These are phyloP conservation scores for Panthera uncia DNA, from an alignment of 2,113 vertebrate species.

Conservation along the genomic window DNA sequence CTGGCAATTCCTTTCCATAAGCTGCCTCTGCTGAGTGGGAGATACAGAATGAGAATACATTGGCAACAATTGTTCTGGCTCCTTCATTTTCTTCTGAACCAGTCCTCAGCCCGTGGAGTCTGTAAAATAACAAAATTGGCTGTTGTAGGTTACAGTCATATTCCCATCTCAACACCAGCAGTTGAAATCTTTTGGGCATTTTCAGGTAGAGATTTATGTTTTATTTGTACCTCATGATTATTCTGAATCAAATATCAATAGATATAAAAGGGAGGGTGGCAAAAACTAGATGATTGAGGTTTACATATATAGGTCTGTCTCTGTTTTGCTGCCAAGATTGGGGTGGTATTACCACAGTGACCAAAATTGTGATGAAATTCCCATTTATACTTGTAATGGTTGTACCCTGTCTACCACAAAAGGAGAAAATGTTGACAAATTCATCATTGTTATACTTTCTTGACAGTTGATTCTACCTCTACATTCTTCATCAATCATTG, in stretches of 20 bases:
- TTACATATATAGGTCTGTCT: background rate
- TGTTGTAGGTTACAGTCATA: background rate
- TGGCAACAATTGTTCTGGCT: background rate
- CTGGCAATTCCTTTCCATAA: background rate
- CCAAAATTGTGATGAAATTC: conserved; percentile 78
- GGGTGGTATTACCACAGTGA: conserved; percentile 75
- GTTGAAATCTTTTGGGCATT: conserved; percentile 36
- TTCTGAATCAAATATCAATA: conserved; percentile 48
- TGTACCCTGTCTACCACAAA: conserved; percentile 64
- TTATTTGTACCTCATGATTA: background rate
- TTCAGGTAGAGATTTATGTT: background rate
- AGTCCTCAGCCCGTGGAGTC: background rate
- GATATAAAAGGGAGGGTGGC: background rate
- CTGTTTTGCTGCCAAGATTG: conserved; percentile 41
- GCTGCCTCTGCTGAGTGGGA: background rate
- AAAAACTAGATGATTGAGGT: conserved; percentile 60
- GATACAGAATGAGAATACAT: background rate
- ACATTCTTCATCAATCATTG: conserved; percentile 79
- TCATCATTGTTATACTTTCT: conserved; percentile 75
- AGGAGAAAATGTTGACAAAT: conserved; percentile 64
- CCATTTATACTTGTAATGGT: conserved; percentile 75
- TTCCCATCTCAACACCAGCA: background rate
- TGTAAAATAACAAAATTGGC: background rate
- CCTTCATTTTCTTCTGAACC: conserved; percentile 46
- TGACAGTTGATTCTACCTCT: conserved; percentile 76